These are phyloP conservation scores for Lobophora halterata DNA, from an alignment of 2,888 invertebrate species.

Conservation along the genomic window DNA sequence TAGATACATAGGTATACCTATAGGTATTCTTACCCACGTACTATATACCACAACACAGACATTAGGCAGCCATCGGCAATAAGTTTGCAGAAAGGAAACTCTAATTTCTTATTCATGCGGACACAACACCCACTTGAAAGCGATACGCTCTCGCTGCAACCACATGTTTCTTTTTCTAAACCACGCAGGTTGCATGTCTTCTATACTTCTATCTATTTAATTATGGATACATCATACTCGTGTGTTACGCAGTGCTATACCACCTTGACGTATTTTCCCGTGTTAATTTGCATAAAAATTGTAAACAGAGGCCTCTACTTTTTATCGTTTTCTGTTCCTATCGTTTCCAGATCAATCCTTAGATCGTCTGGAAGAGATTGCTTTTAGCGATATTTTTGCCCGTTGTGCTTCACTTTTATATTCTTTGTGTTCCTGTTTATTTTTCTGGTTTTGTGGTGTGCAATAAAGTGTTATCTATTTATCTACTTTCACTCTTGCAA, in stretches of 20 bases:
- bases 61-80: conserved; percentile 35
- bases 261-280: conserved; percentile 18
- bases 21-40: too few relatives aligned
- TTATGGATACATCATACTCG: too few relatives aligned
- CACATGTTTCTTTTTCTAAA: conserved; percentile 19
- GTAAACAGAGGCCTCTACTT: too few relatives aligned
- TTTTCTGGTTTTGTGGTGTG: too few relatives aligned
- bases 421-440: too few relatives aligned
- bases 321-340: too few relatives aligned
- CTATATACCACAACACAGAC: too few relatives aligned
- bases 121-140: conserved; percentile 46
- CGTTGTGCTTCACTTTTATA: too few relatives aligned
- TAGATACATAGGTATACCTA: conserved; percentile 7
- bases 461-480: too few relatives aligned
- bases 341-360: too few relatives aligned
- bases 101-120: conserved; percentile 59
- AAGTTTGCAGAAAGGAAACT: conserved; percentile 63
- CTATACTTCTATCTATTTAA: background rate
- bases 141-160: conserved; percentile 38
- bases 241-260: conserved; percentile 7
- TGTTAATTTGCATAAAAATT: conserved; percentile 2
- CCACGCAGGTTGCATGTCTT: conserved; percentile 8
- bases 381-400: too few relatives aligned
- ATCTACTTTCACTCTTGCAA: conserved; percentile 1
- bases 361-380: too few relatives aligned